Conservation (phyloP, 2,888 invertebrate species). For the Eupithecia insigniata region DNA sequence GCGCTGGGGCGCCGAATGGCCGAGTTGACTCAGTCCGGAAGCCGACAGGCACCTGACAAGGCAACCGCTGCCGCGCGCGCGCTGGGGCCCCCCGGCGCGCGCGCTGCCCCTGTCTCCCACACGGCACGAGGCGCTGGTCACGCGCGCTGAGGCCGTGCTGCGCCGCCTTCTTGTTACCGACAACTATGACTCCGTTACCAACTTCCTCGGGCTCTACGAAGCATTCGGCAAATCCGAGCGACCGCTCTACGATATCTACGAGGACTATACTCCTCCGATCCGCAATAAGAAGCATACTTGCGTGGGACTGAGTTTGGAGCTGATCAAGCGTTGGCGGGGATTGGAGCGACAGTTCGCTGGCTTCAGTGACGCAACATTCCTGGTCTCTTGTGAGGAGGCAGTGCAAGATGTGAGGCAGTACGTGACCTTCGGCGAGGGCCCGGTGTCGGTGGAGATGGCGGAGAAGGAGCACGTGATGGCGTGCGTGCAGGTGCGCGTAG, state of each 20-base stretch:
- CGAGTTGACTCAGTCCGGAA: slow-evolving; percentile 96
- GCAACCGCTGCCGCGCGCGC: slow-evolving; percentile 59
- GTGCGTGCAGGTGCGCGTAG: slow-evolving; percentile 89
- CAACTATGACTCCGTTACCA: slow-evolving; percentile 95
- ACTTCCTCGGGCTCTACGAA: slow-evolving; percentile 89
- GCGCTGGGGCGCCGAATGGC: slow-evolving; percentile 97
- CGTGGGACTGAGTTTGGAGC: slow-evolving; percentile 91
- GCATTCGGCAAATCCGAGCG: slow-evolving; percentile 84
- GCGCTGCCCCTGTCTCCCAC: slow-evolving; percentile 61
- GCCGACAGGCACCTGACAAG: slow-evolving; percentile 64
- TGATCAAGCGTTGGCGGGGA: slow-evolving; percentile 86
- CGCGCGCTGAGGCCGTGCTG: slow-evolving; percentile 90
- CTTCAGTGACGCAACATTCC: slow-evolving; percentile 83
- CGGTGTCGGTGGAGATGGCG: slow-evolving; percentile 85
- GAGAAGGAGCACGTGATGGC: slow-evolving; percentile 96
- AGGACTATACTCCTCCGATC: slow-evolving; percentile 91
- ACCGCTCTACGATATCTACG: slow-evolving; percentile 88
- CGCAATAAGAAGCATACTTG: slow-evolving; percentile 92
- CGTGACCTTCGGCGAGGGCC: slow-evolving; percentile 79
- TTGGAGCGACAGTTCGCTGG: slow-evolving; percentile 87
- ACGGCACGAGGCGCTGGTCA: slow-evolving; percentile 91
- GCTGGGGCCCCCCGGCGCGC: slow-evolving; percentile 58
- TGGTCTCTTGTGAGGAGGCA: slow-evolving; percentile 95
- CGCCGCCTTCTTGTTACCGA: slow-evolving; percentile 92
- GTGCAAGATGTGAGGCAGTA: slow-evolving; percentile 85